Evolutionary conservation across 2,113 vertebrate species (phyloP), one percentile per base, ranked within the genome.

Genomic region (Sterna hirundo): DNA sequence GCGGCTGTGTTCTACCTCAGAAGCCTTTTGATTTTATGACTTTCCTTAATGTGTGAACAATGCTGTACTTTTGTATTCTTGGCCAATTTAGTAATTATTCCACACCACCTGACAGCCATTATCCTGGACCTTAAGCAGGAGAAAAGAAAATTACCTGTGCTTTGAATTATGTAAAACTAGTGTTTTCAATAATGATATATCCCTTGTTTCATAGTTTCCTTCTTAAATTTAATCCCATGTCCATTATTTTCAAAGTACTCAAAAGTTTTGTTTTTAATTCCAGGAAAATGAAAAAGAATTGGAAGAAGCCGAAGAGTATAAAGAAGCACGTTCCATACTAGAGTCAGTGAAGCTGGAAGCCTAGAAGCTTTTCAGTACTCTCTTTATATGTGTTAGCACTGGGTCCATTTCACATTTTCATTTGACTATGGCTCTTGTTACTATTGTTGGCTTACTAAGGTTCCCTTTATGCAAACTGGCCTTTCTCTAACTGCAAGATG

Each of bases 281-380:
- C 98, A 99, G 99, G 99, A 99, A 97, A 96, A 97, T 79, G 99
- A 98, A 93, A 98, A 98, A 93, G 99, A 99, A 15, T 97, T 99
- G 98, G 98, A 97, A 72, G 99, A 99, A 95, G 74, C 98, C 19
- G 98, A 98, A 76, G 99, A 99, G 97, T 99, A 98, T 97, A 99
- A 98, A 97, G 98, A 99, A 86, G 99, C 99, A 51, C 97, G 97
- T 93, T 96, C 92, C 83, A 70, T 99, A 46, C 95, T 99, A 97
- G 98, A 99, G 74, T 99, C 99, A 30, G 98, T 99, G 94, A 99
- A 99, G 96, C 97, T 99, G 96, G 98, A 99, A 96, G 98, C 97
- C 94, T 99, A 98, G 99, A 93, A 57, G 42, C 93, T 96, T 96
- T 92, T 87, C 85, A 78, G 38, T 76, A 91, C 88, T 95, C 75